Evolutionary conservation across 2,797 vertebrate genomes (phyloP), one percentile per base, ranked within the genome.

Genomic region (Australoheros facetus): DNA sequence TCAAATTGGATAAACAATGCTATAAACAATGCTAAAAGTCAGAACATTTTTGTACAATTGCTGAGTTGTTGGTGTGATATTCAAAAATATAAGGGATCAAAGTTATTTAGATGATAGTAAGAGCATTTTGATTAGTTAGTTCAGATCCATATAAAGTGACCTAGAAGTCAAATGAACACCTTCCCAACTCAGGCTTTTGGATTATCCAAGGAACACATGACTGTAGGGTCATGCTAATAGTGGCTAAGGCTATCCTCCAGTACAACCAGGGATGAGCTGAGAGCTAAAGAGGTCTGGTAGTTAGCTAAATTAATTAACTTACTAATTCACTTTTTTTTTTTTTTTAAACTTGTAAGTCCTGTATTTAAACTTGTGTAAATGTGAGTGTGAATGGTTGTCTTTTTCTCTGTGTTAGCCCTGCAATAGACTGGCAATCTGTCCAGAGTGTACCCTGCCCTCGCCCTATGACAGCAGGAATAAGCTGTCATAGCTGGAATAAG

Each of bases 321-420:
- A 8, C 16, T 9, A 66, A 4, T 7, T 66, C 2, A 14, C 13
- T 45, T 16, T 14, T 45, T 45, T 45, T 45, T 17, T 48, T 48
- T 66, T 19, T 19, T 45, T 4, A 51, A 48, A 1, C 19, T 17
- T 69, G 26, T 51, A 51, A 5, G 6, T 19, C 48, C 45, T 51
- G 26, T n/a, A 69, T n/a, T 30, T 69, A 30, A 0, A n/a, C 45
- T n/a, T 51, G 23, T 51, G 48, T 51, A 69, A 51, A 69, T 51
- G 42, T 51, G 64, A 69, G 10, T 11, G 3, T 48, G 10, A 0
- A 30, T 30, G 16, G 5, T 0, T 48, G 8, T n/a, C 48, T 19
- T 8, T 9, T 8, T n/a, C 17, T 9, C 45, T 48, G 14, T 48
- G 45, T 51, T 19, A 51, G 16, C 16, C 16, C 45, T 19, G 48